A percentile compares a stretch with the other conserved stretches of the same genome.
Evolutionary conservation across 2,797 vertebrate species (phyloP).

Genomic region (Halcyon chelicuti): DNA sequence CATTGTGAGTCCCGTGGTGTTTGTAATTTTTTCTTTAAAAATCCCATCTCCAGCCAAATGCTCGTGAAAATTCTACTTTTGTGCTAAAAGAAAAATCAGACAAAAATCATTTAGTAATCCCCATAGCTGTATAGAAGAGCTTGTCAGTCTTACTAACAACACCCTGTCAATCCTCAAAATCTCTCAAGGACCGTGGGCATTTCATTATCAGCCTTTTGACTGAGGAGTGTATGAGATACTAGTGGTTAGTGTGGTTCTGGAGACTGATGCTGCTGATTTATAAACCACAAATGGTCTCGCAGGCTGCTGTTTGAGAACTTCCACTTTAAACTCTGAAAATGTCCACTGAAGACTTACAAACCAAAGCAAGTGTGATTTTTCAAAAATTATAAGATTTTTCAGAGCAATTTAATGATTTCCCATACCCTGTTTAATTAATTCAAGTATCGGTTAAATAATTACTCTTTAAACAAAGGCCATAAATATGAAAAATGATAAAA

Average conservation of each 20-base stretch:
- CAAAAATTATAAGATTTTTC: not conserved
- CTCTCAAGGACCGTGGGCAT: not conserved
- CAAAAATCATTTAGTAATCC: not conserved
- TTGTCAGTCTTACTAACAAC: not conserved
- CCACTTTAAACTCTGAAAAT: not conserved
- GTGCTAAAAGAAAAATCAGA: not conserved
- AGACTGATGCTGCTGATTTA: not conserved
- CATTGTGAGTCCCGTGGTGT: not conserved
- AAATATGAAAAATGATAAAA: not conserved
- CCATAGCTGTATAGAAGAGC: not conserved
- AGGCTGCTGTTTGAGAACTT: not conserved
- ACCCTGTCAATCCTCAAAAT: not conserved
- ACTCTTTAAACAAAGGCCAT: not conserved
- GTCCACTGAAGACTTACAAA: not conserved
- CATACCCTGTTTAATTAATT: not conserved
- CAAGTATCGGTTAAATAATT: slow-evolving; percentile 1
- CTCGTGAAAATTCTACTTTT: not conserved
- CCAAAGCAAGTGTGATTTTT: not conserved
- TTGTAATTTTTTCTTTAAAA: slow-evolving; percentile 14
- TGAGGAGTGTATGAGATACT: not conserved
- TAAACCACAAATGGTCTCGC: not conserved
- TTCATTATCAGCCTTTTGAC: slow-evolving; percentile 11
- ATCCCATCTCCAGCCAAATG: not conserved
- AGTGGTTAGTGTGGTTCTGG: not conserved
- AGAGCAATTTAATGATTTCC: not conserved